These are phyloP conservation scores for Imbricaverruca yamaguchii DNA, from an alignment of 2,888 invertebrate species.

Conservation along the genomic window DNA sequence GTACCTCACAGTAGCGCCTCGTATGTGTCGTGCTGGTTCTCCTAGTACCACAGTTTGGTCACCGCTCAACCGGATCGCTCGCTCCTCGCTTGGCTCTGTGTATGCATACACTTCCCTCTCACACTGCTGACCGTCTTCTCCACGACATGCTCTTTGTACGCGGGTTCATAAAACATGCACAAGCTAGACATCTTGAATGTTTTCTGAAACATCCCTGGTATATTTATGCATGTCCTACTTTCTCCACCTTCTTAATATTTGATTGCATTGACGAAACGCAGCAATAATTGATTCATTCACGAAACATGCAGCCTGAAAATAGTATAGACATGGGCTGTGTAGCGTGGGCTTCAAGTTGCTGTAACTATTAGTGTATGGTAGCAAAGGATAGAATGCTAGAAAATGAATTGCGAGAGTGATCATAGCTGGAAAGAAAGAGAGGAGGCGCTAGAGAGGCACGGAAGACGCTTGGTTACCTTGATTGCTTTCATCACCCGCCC, in stretches of 20 bases:
- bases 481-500: too few relatives aligned
- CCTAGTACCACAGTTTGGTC: too few relatives aligned
- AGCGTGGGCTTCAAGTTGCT: not conserved
- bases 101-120: not conserved
- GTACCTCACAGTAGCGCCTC: not conserved
- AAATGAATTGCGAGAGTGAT: too few relatives aligned
- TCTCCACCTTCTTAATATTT: not conserved
- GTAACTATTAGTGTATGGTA: too few relatives aligned
- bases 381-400: too few relatives aligned
- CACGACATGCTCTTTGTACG: not conserved
- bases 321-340: not conserved
- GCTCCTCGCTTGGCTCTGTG: too few relatives aligned
- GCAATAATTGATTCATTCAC: too few relatives aligned
- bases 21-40: not conserved
- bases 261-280: not conserved
- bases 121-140: not conserved
- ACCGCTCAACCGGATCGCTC: too few relatives aligned
- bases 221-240: not conserved
- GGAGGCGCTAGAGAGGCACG: too few relatives aligned
- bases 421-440: too few relatives aligned
- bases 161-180: not conserved
- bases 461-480: too few relatives aligned
- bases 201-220: not conserved
- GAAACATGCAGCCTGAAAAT: not conserved
- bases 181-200: not conserved